Conservation (phyloP, 1,140 invertebrate genomes). For the Drosophila sechellia region DNA sequence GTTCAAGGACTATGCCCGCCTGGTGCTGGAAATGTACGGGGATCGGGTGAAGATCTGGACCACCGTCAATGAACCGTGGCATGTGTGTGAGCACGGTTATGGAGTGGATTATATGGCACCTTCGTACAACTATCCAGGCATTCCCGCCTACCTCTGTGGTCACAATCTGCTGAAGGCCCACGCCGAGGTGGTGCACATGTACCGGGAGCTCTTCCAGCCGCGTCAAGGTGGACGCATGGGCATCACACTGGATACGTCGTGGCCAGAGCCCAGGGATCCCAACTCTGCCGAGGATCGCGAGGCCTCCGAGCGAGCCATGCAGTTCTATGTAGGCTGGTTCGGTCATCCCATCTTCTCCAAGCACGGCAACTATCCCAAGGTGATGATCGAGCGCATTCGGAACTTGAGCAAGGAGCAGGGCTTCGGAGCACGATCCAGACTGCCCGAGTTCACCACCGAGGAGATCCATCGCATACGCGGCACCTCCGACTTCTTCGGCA, state of each 20-base stretch:
- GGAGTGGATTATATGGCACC: slow-evolving; percentile 86
- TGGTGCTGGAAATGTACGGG: slow-evolving; percentile 87
- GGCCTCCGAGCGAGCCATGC: slow-evolving; percentile 86
- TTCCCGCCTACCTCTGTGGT: slow-evolving; percentile 87
- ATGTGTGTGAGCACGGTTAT: slow-evolving; percentile 88
- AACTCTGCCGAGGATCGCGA: slow-evolving; percentile 85
- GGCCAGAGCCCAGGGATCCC: slow-evolving; percentile 86
- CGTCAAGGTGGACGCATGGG: slow-evolving; percentile 87
- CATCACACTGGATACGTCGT: slow-evolving; percentile 87
- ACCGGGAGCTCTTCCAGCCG: slow-evolving; percentile 87
- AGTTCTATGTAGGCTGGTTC: slow-evolving; percentile 87
- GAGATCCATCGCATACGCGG: slow-evolving; percentile 87
- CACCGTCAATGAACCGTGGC: slow-evolving; percentile 90
- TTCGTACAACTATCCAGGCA: slow-evolving; percentile 86
- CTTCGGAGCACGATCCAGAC: slow-evolving; percentile 85
- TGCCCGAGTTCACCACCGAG: slow-evolving; percentile 87
- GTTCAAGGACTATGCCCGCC: slow-evolving; percentile 87
- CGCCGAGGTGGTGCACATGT: slow-evolving; percentile 88
- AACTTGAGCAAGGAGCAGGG: slow-evolving; percentile 87
- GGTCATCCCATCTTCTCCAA: slow-evolving; percentile 87
- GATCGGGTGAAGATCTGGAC: slow-evolving; percentile 88
- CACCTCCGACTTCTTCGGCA: slow-evolving; percentile 87
- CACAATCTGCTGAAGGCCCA: slow-evolving; percentile 88
- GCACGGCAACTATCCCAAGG: slow-evolving; percentile 87
- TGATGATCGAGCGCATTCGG: slow-evolving; percentile 86